Conservation (phyloP, 2,113 vertebrate species). For the Nesospiza acunhae region DNA sequence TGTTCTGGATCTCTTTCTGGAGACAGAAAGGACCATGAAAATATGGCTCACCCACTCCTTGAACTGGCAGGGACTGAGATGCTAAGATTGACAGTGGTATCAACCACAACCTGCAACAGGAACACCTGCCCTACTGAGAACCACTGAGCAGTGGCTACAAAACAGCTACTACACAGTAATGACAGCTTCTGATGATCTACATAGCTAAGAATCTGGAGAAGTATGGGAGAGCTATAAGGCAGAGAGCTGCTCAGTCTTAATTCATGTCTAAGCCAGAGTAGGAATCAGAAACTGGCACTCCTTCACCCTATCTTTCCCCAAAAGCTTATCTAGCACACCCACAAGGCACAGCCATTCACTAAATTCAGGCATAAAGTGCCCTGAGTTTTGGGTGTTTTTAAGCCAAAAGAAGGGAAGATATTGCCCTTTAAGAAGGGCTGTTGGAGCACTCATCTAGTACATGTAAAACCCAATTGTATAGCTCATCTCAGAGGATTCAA, state of each 20-base stretch:
- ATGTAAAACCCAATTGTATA: neutral
- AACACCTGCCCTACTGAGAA: neutral
- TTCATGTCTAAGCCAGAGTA: neutral
- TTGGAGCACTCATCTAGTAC: neutral
- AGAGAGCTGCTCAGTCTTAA: neutral
- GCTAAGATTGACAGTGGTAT: fast-evolving
- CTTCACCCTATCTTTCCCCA: neutral
- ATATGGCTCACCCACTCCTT: neutral
- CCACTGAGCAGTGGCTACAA: neutral
- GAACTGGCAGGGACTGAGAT: neutral
- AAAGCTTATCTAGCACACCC: neutral
- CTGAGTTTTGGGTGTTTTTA: neutral
- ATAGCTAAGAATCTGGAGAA: neutral
- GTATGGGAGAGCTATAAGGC: neutral
- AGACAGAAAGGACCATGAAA: neutral
- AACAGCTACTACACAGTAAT: neutral
- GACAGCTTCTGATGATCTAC: neutral
- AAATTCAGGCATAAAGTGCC: neutral
- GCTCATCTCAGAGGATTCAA: neutral
- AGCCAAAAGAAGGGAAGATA: neutral
- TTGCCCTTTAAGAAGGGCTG: neutral
- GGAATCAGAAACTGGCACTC: neutral
- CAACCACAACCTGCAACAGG: neutral
- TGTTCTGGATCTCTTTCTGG: neutral
- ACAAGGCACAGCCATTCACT: neutral